Base-by-base conservation (phyloP, 1,140 invertebrate species). In the Drosophila baimaii region DNA sequence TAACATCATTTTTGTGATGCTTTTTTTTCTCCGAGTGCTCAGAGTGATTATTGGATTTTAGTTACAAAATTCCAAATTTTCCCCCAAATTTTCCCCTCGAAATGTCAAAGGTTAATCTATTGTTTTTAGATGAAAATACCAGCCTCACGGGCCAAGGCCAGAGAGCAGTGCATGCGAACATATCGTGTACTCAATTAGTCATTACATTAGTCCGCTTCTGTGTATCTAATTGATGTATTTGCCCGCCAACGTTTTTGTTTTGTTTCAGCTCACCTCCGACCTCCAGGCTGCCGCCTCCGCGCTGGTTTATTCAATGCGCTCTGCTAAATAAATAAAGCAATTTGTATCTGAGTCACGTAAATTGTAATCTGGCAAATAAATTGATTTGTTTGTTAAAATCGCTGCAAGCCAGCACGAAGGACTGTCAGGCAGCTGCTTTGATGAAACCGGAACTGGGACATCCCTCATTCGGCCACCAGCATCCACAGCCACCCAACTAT, bases 341-440 rank as follows among this genome's bases (percentile, higher is more conserved):
- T 85, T 88, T 79, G 83, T 55, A 86, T 72, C 81, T 76, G 63
- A 88, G 79, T 86, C 82, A 86, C 82, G 82, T 86, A 82, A 69
- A 77, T 68, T 82, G 79, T 81, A 88, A 88, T 86, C 83, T 86
- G 62, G 83, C 55, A 88, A 88, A 88, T 79, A 79, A 76, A 82
- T 88, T 88, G 76, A 88, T 82, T 86, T 86, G 66, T 77, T 72
- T 86, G 83, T 79, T 79, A 76, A 81, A 81, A 57, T 76, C 56
- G 61, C 66, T 66, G 49, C 61, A 66, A 68, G 54, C 61, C 37
- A 76, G 62, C 55, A 69, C 73, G 57, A 77, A 77, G 55, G 29
- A 54, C 54, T 71, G 41, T 55, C 63, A 56, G 57, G 37, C 27
- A 29, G 27, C 33, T 35, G 43, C 65, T 52, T 70, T 37, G 56